Evolutionary conservation across 2,888 invertebrate genomes (phyloP).

Genomic region (Malthinus flaveolus): DNA sequence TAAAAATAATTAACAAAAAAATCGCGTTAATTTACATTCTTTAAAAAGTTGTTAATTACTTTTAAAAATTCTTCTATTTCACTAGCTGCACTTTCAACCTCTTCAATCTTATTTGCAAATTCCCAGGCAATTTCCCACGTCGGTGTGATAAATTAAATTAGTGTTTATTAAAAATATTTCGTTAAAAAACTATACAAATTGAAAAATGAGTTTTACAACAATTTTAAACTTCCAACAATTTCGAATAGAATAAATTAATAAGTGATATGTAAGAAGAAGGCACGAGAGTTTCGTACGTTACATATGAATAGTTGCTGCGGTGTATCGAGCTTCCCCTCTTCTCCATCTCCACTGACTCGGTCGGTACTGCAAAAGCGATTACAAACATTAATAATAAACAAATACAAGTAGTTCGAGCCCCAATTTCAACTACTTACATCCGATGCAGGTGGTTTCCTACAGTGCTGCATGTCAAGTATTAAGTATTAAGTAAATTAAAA

Average conservation of each 20-base stretch:
- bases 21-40: no score
- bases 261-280: conserved; percentile 1
- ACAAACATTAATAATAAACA: neutral
- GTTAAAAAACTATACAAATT: no score
- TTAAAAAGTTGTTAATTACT: no score
- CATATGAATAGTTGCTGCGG: conserved; percentile 95
- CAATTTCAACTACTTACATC: conserved; percentile 5
- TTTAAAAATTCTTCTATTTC: no score
- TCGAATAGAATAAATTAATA: neutral
- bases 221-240: no score
- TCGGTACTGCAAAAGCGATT: conserved; percentile 73
- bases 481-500: conserved; percentile 6
- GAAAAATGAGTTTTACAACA: no score
- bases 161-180: no score
- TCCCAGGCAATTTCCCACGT: no score
- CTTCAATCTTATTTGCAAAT: no score
- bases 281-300: conserved; percentile 52
- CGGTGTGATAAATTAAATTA: no score
- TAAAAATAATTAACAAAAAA: no score
- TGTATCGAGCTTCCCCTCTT: conserved; percentile 89
- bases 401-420: neutral
- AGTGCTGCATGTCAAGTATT: conserved; percentile 16
- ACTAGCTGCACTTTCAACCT: no score
- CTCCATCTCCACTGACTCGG: conserved; percentile 93
- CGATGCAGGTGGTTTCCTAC: conserved; percentile 2